A percentile compares a stretch with the other conserved stretches of the same genome.
These are phyloP conservation scores for Passer domesticus DNA, from an alignment of 2,113 vertebrate species.

Conservation along the genomic window DNA sequence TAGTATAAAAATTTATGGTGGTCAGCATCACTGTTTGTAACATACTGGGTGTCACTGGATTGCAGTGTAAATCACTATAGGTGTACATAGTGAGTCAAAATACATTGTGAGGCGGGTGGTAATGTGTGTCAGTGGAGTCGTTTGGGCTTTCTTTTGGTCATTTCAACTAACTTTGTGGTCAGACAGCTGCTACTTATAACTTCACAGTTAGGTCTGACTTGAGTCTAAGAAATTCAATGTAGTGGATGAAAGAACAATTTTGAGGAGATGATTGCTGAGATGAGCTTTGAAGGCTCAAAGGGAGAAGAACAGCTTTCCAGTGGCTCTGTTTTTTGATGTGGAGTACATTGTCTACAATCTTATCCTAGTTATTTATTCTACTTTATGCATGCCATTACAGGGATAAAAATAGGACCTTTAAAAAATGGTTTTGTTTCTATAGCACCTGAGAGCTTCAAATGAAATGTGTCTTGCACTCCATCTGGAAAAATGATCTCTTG, in stretches of 20 bases:
- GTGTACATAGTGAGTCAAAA: neutral
- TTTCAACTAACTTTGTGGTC: neutral
- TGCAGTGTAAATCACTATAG: neutral
- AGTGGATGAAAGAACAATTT: neutral
- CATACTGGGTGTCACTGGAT: neutral
- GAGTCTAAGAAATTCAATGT: neutral
- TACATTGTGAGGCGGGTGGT: neutral
- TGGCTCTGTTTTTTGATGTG: neutral
- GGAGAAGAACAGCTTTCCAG: neutral
- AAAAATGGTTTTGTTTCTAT: neutral
- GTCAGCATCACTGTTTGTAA: neutral
- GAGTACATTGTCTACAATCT: neutral
- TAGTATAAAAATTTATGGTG: neutral
- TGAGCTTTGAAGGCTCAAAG: neutral
- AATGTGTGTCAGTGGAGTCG: neutral
- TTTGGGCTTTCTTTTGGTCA: neutral
- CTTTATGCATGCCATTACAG: accelerated
- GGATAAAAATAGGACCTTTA: neutral
- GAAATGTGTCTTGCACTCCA: neutral
- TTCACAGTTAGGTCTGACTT: neutral
- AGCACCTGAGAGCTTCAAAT: neutral
- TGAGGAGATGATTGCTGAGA: neutral
- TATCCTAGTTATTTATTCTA: neutral
- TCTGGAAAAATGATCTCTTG: neutral
- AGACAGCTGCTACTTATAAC: constrained; percentile 31